phyloP scores from a whole-genome alignment of 2,797 vertebrate species.

The Falco concolor region DNA sequence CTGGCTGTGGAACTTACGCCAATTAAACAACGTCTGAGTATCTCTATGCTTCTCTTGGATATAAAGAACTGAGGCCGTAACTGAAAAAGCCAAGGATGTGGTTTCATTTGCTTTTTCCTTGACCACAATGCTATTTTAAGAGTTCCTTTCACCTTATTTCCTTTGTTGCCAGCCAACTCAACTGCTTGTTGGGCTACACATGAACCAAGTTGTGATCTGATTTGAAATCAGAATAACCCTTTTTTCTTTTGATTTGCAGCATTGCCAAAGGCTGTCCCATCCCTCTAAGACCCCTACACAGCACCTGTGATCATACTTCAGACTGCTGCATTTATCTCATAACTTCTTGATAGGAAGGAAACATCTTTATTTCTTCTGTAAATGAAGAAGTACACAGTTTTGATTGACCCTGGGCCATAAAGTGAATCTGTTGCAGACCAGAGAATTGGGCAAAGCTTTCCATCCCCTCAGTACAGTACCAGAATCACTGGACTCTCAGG shows the following conservation, averaged over 20 bases:
- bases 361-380: not conserved
- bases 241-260: not conserved
- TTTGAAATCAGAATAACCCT: not conserved
- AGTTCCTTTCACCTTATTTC: not conserved
- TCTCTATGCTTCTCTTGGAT: not conserved
- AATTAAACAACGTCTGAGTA: not conserved
- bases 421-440: not conserved
- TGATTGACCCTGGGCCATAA: not conserved
- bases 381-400: not conserved
- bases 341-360: not conserved
- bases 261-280: not conserved
- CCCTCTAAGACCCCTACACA: not conserved
- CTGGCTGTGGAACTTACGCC: not conserved
- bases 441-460: not conserved
- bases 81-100: not conserved
- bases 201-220: not conserved
- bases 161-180: not conserved
- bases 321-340: not conserved
- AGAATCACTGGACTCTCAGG: not conserved
- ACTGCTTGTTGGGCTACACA: rapidly evolving
- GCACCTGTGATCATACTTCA: not conserved
- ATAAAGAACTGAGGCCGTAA: not conserved
- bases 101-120: not conserved
- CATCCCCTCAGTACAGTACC: not conserved
- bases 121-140: not conserved